Percentiles rank a stretch among this genome's conserved stretches.
Evolutionary conservation across 2,888 invertebrate genomes (phyloP).

Genomic region (Thymelicus acteon): DNA sequence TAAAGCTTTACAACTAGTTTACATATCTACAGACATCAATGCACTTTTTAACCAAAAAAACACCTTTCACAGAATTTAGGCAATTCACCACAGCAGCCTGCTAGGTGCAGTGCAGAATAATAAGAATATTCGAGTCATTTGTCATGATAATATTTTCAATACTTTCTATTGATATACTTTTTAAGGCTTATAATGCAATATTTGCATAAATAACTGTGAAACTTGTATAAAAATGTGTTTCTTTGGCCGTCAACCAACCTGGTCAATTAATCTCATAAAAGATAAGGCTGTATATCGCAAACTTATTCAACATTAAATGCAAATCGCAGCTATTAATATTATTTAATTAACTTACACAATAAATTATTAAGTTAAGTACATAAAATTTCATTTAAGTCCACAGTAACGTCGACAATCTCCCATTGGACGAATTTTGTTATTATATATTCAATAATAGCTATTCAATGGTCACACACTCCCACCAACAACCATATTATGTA

Average conservation of each 20-base stretch:
- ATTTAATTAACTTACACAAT: conserved; percentile 61
- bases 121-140: not conserved
- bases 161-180: not conserved
- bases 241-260: conserved; percentile 25
- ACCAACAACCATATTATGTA: not conserved
- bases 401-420: conserved; percentile 68
- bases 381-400: conserved; percentile 69
- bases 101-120: not conserved
- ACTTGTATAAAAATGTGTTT: conserved; percentile 20
- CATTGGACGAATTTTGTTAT: conserved; percentile 67
- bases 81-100: not conserved
- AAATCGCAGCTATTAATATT: conserved; percentile 59
- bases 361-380: conserved; percentile 83
- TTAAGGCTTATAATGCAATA: not conserved
- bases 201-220: conserved; percentile 19
- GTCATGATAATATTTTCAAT: conserved; percentile 12
- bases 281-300: conserved; percentile 47
- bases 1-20: conserved; percentile 80
- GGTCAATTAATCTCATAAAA: conserved; percentile 21
- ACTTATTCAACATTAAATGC: conserved; percentile 68
- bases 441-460: conserved; percentile 38
- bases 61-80: conserved; percentile 29
- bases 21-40: conserved; percentile 73
- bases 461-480: conserved; percentile 13
- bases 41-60: conserved; percentile 30